Evolutionary conservation across 2,888 invertebrate species (phyloP).

Genomic region (Priocnemis perturbator): DNA sequence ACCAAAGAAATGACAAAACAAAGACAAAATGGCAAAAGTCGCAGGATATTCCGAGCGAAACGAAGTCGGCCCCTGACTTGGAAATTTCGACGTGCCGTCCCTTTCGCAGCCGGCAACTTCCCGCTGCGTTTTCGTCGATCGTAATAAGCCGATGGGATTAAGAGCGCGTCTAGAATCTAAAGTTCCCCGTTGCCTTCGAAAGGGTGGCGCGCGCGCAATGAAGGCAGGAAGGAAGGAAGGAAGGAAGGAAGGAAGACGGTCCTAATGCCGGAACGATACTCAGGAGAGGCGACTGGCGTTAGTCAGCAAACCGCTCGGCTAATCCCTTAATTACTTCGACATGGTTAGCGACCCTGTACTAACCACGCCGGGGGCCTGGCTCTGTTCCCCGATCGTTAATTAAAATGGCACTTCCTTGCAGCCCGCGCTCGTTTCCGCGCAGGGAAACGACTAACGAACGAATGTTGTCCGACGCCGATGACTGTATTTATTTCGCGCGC

Average conservation of each 20-base stretch:
- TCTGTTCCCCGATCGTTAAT: conserved; percentile 61
- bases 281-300: conserved; percentile 50
- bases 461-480: neutral
- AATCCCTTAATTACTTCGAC: conserved; percentile 70
- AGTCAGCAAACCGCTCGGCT: conserved; percentile 62
- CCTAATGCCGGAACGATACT: conserved; percentile 49
- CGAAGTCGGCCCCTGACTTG: no score
- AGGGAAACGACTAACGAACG: conserved; percentile 16
- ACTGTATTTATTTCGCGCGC: conserved; percentile 9
- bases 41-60: no score
- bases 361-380: conserved; percentile 54
- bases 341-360: conserved; percentile 65
- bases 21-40: no score
- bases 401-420: conserved; percentile 57
- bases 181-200: neutral
- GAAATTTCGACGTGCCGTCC: no score
- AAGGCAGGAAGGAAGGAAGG: conserved; percentile 32
- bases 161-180: conserved; percentile 4
- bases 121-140: no score
- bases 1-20: no score
- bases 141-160: conserved; percentile 1
- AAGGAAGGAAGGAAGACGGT: conserved; percentile 28
- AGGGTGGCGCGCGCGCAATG: neutral
- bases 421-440: conserved; percentile 34
- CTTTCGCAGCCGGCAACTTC: no score